A percentile compares a stretch with the other conserved stretches of the same genome.
phyloP scores from a whole-genome alignment of 2,113 vertebrate genomes.

The Burhinus bistriatus region DNA sequence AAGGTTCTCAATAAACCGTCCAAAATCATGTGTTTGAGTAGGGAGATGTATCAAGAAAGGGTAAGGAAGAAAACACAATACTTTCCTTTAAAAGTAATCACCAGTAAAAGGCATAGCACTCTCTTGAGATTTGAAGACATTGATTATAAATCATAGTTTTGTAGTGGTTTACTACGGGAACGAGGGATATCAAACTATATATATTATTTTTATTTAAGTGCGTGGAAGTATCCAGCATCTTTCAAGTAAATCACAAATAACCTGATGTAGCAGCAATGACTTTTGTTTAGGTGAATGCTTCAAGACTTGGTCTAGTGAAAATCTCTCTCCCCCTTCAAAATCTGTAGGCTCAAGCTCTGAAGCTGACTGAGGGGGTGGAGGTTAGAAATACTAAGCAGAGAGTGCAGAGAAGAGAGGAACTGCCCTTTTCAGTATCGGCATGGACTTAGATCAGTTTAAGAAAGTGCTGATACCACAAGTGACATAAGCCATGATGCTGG shows the following conservation, averaged over 20 bases:
- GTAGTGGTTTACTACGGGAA: background rate
- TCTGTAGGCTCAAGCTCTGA: background rate
- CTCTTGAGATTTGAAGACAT: background rate
- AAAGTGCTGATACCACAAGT: background rate
- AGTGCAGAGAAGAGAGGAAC: background rate
- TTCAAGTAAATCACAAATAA: background rate
- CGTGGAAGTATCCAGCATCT: background rate
- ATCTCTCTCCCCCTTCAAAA: background rate
- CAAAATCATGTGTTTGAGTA: background rate
- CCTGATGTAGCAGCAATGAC: background rate
- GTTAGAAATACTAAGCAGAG: background rate
- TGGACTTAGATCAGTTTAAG: background rate
- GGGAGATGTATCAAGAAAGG: background rate
- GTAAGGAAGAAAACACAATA: background rate
- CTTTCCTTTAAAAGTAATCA: background rate
- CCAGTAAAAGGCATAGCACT: background rate
- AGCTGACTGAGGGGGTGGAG: background rate
- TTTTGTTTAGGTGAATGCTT: background rate
- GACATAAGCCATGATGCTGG: background rate
- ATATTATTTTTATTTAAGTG: conserved; percentile 25
- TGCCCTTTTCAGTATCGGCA: background rate
- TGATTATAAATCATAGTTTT: conserved; percentile 32
- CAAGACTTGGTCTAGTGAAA: background rate
- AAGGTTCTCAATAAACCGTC: background rate
- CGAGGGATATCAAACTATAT: background rate